Conservation (phyloP, 2,113 vertebrate genomes). For the Equus quagga region DNA sequence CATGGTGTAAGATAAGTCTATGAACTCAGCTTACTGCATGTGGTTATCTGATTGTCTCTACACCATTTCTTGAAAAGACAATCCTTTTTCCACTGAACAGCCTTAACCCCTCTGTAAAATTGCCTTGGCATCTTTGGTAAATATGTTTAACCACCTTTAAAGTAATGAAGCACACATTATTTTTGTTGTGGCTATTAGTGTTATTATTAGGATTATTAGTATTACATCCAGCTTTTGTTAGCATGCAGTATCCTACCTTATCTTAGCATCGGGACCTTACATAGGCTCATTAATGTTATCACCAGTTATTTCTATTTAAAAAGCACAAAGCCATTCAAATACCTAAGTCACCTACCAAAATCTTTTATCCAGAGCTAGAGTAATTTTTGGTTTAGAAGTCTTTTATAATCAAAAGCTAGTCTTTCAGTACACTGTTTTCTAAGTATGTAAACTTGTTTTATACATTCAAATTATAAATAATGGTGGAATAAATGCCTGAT, state of each 20-base stretch:
- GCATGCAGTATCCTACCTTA: not conserved
- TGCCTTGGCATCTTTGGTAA: not conserved
- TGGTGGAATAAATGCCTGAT: not conserved
- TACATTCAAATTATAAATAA: not conserved
- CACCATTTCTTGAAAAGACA: not conserved
- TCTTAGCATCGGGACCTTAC: not conserved
- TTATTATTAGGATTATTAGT: not conserved
- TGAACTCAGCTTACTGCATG: not conserved
- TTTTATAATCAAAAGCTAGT: not conserved
- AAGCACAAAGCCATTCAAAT: not conserved
- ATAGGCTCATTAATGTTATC: not conserved
- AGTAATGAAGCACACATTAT: not conserved
- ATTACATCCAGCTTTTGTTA: not conserved
- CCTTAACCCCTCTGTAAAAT: not conserved
- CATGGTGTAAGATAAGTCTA: not conserved
- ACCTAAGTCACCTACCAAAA: not conserved
- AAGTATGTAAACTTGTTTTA: conserved; percentile 10
- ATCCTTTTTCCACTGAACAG: not conserved
- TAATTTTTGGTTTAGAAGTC: not conserved
- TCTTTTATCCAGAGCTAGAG: not conserved
- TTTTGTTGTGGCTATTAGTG: not conserved
- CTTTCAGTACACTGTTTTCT: not conserved
- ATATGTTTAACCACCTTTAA: not conserved
- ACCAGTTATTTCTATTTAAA: not conserved
- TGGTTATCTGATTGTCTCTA: not conserved